phyloP scores from a whole-genome alignment of 2,888 invertebrate genomes.

The Ephialtes manifestator region DNA sequence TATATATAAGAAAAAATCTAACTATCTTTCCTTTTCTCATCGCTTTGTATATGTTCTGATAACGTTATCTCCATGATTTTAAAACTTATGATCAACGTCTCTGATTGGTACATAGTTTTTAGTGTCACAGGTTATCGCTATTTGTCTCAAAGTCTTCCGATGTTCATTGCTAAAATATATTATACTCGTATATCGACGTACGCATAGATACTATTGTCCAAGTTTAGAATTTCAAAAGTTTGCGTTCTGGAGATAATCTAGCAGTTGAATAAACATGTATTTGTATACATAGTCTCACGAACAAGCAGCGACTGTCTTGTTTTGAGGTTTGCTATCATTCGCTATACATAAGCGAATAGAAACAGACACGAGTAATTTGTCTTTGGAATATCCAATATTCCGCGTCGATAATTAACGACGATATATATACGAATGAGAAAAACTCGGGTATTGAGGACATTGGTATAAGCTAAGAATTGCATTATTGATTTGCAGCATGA shows the following conservation, averaged over 20 bases:
- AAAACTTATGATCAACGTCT: not conserved
- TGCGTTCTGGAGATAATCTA: not conserved
- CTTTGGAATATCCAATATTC: not conserved
- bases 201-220: not conserved
- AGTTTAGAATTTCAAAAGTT: not conserved
- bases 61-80: conserved; percentile 20
- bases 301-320: not conserved
- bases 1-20: not conserved
- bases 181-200: not conserved
- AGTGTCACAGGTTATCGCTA: conserved; percentile 53
- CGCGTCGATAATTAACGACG: not conserved
- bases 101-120: not conserved
- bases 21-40: not conserved
- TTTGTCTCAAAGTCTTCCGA: not conserved
- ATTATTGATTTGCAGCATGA: conserved; percentile 29
- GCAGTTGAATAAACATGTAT: not conserved
- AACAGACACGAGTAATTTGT: not conserved
- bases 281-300: not conserved
- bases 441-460: not conserved
- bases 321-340: not conserved
- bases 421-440: not conserved
- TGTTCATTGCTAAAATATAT: not conserved
- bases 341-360: not conserved
- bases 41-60: not conserved
- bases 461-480: conserved; percentile 2